Evolutionary conservation across 2,888 invertebrate genomes (phyloP).

Genomic region (Rutpela maculata): DNA sequence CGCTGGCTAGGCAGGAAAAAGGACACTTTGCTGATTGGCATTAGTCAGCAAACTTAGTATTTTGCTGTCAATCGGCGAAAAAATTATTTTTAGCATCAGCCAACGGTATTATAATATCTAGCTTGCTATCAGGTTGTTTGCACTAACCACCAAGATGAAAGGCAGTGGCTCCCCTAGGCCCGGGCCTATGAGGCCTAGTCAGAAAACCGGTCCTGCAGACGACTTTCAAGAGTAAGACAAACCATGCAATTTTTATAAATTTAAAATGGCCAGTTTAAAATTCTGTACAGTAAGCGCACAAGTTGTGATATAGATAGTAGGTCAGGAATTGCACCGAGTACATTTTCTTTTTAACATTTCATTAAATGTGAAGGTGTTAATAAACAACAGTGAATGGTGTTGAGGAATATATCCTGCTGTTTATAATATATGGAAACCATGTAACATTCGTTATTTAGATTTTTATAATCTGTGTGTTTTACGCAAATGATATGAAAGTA

Average conservation of each 20-base stretch:
- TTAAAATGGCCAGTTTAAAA: neutral
- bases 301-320: conserved; percentile 16
- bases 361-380: conserved; percentile 32
- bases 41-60: too few relatives aligned
- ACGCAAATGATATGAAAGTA: neutral
- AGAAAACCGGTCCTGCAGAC: too few relatives aligned
- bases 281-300: neutral
- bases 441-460: neutral
- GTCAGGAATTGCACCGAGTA: conserved; percentile 18
- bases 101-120: too few relatives aligned
- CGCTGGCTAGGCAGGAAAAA: too few relatives aligned
- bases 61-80: too few relatives aligned
- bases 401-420: neutral
- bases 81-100: too few relatives aligned
- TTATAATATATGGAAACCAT: neutral
- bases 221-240: too few relatives aligned
- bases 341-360: neutral
- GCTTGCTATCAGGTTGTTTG: too few relatives aligned
- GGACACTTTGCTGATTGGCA: too few relatives aligned
- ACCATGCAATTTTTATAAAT: neutral
- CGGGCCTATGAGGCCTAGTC: too few relatives aligned
- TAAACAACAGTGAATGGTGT: conserved; percentile 15
- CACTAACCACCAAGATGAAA: too few relatives aligned
- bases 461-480: neutral
- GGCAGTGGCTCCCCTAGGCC: too few relatives aligned